A percentile compares a stretch with the other conserved stretches of the same genome.
These are phyloP conservation scores for Lamellibrachia luymesi DNA, from an alignment of 1,140 invertebrate species.

Conservation along the genomic window DNA sequence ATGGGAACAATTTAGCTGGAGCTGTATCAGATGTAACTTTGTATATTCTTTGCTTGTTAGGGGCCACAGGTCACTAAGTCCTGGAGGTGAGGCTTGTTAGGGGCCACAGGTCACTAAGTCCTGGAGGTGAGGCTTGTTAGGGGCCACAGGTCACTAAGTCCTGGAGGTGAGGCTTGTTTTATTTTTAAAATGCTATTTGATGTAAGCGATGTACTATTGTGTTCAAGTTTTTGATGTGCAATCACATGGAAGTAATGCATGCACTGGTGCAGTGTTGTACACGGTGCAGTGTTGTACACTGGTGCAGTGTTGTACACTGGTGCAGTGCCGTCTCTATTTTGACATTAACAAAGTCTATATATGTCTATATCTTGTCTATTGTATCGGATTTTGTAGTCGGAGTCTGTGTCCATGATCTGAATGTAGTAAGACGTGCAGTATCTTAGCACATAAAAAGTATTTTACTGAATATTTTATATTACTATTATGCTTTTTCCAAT, in stretches of 20 bases:
- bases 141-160: neutral
- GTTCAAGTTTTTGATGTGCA: neutral
- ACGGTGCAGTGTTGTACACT: no score
- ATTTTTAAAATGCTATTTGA: neutral
- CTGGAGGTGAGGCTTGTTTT: neutral
- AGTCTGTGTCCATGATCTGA: neutral
- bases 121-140: neutral
- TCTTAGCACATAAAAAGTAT: neutral
- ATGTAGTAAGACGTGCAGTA: neutral
- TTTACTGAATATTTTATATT: conserved; percentile 6
- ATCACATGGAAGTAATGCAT: neutral
- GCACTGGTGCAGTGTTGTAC: neutral
- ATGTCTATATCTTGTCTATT: neutral
- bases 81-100: neutral
- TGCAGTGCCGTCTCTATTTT: neutral
- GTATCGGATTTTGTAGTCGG: neutral
- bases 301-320: neutral
- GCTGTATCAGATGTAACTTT: neutral
- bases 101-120: neutral
- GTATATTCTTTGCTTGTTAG: neutral
- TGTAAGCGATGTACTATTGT: neutral
- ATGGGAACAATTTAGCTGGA: conserved; percentile 4
- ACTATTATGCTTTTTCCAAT: conserved; percentile 5
- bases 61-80: neutral
- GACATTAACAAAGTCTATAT: neutral